Evolutionary conservation across 2,888 invertebrate species (phyloP).

Genomic region (Rhabditoides inermis): DNA sequence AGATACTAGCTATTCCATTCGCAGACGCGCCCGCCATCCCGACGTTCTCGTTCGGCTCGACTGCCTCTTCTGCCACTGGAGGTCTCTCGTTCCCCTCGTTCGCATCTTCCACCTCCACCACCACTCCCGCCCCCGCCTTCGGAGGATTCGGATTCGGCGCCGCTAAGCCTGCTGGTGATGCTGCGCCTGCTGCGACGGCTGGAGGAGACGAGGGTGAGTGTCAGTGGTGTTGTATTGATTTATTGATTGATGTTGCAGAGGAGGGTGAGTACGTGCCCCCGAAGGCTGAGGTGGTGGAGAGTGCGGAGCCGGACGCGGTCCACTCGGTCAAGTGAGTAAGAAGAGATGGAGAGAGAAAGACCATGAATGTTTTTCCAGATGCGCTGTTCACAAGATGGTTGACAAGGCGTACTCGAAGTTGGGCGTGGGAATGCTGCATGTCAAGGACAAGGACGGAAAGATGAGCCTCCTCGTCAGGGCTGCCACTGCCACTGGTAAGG

Average conservation of each 20-base stretch:
- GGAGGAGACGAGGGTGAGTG: constrained; percentile 13
- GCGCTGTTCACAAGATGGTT: constrained; percentile 27
- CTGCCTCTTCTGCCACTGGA: neutral
- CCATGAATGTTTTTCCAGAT: constrained; percentile 15
- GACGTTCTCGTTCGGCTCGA: too few species aligned
- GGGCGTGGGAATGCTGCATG: constrained; percentile 32
- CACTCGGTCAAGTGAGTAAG: constrained; percentile 23
- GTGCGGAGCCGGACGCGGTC: constrained; percentile 24
- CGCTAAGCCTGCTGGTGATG: constrained; percentile 9
- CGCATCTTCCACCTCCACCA: too few species aligned
- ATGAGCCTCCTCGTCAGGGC: constrained; percentile 29
- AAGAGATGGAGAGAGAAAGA: too few species aligned
- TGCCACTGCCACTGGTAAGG: constrained; percentile 28
- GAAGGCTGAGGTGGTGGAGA: constrained; percentile 30
- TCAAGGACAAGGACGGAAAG: constrained; percentile 28
- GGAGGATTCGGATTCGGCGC: constrained; percentile 9
- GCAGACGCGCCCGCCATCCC: too few species aligned
- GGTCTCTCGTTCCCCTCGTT: constrained; percentile 6
- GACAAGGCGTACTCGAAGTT: constrained; percentile 25
- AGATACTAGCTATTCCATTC: too few species aligned
- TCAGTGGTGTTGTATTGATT: neutral
- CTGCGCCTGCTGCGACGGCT: neutral
- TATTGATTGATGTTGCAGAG: too few species aligned
- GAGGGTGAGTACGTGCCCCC: constrained; percentile 40
- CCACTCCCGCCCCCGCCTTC: neutral